phyloP scores from a whole-genome alignment of 2,888 invertebrate genomes.

The Petrolisthes cinctipes region DNA sequence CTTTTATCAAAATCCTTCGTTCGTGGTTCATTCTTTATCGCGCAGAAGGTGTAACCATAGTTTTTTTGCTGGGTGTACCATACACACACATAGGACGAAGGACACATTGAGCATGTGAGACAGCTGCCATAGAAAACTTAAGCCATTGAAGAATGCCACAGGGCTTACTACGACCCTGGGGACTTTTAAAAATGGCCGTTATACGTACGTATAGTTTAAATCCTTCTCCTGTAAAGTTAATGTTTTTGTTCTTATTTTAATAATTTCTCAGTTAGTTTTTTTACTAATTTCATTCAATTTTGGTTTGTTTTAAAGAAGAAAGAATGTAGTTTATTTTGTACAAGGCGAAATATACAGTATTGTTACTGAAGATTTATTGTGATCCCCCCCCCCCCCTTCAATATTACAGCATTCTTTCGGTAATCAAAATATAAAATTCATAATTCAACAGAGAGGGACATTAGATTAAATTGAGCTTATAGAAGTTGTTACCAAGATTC shows the following conservation, averaged over 20 bases:
- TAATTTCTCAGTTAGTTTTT: not conserved
- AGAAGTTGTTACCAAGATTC: constrained; percentile 12
- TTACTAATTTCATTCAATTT: not conserved
- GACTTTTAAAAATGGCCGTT: no score
- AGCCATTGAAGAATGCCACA: no score
- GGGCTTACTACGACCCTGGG: no score
- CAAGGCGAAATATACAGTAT: not conserved
- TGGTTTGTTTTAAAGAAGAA: not conserved
- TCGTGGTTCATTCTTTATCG: no score
- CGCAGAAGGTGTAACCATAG: no score
- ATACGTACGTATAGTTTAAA: constrained; percentile 7
- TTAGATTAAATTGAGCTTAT: constrained; percentile 10
- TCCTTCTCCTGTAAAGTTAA: not conserved
- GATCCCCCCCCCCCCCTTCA: not conserved
- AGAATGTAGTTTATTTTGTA: not conserved
- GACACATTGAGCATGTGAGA: no score
- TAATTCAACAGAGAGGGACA: not conserved
- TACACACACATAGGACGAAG: no score
- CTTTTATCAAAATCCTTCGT: no score
- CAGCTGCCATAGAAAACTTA: no score
- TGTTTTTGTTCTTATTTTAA: constrained; percentile 18
- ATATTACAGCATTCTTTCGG: not conserved
- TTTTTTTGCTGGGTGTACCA: no score
- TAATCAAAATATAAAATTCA: constrained; percentile 6
- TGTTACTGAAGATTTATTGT: constrained; percentile 14